Conservation (phyloP, 2,888 invertebrate genomes). For the Ophraella communa region DNA sequence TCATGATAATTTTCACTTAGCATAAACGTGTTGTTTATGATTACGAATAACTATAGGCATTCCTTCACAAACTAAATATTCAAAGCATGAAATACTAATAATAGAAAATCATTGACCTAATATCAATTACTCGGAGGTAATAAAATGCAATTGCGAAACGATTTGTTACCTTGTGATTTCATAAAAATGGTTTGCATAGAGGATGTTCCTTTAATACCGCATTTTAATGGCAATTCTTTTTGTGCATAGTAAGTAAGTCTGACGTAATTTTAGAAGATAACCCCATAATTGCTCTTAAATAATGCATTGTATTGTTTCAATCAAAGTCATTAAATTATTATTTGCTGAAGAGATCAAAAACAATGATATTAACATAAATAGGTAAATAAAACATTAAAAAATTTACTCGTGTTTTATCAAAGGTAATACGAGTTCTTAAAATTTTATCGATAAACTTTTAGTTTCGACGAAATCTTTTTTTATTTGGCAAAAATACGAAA, state of each 20-base stretch:
- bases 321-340: no score
- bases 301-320: no score
- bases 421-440: no score
- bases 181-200: constrained; percentile 13
- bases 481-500: no score
- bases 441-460: no score
- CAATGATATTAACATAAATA: no score
- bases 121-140: constrained; percentile 23
- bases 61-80: constrained; percentile 19
- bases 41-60: constrained; percentile 4
- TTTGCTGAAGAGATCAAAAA: no score
- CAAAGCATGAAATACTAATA: constrained; percentile 25
- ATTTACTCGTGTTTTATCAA: no score
- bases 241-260: background rate
- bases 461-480: no score
- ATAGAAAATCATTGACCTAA: constrained; percentile 31
- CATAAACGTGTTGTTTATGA: background rate
- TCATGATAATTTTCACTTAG: background rate
- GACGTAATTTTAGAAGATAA: background rate
- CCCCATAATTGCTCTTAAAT: background rate
- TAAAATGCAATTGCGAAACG: constrained; percentile 18
- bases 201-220: constrained; percentile 7
- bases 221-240: background rate
- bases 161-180: constrained; percentile 17
- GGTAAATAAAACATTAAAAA: no score